Percentiles rank a stretch among this genome's conserved stretches.
phyloP scores from a whole-genome alignment of 2,888 invertebrate species.

The Chorisops tibialis region DNA sequence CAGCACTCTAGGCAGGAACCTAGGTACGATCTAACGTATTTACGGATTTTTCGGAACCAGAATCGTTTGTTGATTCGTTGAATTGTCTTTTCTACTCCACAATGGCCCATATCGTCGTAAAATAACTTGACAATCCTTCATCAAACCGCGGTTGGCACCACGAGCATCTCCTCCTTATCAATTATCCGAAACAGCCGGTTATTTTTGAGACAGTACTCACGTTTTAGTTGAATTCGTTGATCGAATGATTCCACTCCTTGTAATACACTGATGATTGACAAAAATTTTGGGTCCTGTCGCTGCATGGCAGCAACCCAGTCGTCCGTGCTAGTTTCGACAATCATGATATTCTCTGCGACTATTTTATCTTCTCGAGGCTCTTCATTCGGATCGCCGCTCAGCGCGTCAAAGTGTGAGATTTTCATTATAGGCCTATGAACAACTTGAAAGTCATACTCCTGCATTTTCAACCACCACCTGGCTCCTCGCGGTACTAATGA shows the following conservation, averaged over 20 bases:
- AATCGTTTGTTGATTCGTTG: too few relatives aligned
- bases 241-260: too few relatives aligned
- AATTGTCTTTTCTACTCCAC: too few relatives aligned
- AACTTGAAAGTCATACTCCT: slow-evolving; percentile 34
- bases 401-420: too few relatives aligned
- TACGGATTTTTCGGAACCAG: neutral
- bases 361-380: too few relatives aligned
- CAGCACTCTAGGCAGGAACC: slow-evolving; percentile 24
- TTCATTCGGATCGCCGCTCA: too few relatives aligned
- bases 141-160: neutral
- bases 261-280: slow-evolving; percentile 24
- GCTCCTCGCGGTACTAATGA: slow-evolving; percentile 32
- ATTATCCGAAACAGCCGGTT: neutral
- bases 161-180: neutral
- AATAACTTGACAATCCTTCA: neutral
- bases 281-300: slow-evolving; percentile 26
- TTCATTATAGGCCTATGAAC: slow-evolving; percentile 33
- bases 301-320: slow-evolving; percentile 34
- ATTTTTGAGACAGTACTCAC: neutral
- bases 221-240: neutral
- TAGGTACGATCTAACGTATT: slow-evolving; percentile 33
- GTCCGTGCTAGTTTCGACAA: too few relatives aligned
- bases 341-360: too few relatives aligned
- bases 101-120: too few relatives aligned
- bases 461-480: slow-evolving; percentile 35